These are phyloP conservation scores for Heliothis peltigera DNA, from an alignment of 2,888 invertebrate species.

Conservation along the genomic window DNA sequence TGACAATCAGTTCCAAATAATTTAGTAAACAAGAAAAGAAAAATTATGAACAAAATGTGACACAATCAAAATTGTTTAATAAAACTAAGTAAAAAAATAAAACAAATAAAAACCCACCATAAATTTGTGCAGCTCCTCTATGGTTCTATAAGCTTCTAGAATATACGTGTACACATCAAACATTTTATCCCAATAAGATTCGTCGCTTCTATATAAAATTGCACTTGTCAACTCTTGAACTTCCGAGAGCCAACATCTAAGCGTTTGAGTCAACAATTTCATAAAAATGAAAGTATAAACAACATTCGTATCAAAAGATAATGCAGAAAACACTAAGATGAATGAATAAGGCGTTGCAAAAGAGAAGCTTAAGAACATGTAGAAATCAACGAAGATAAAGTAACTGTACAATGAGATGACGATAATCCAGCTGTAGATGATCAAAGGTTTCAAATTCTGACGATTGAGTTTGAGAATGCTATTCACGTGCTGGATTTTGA, in stretches of 20 bases:
- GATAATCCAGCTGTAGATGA: conserved; percentile 21
- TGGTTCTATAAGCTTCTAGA: background rate
- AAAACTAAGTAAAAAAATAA: no score
- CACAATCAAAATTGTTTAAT: no score
- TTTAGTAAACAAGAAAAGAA: no score
- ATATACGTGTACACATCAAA: background rate
- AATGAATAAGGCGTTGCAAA: background rate
- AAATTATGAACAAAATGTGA: no score
- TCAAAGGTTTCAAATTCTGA: conserved; percentile 2
- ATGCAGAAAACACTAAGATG: background rate
- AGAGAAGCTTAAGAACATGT: background rate
- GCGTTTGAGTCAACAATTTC: background rate
- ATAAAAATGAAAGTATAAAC: background rate
- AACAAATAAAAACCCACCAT: conserved; percentile 9
- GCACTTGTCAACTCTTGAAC: background rate
- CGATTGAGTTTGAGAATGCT: background rate
- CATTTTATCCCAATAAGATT: background rate
- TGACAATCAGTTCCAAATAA: no score
- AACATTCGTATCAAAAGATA: conserved; percentile 12
- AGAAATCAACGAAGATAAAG: background rate
- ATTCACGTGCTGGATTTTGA: conserved; percentile 15
- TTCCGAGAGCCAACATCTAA: background rate
- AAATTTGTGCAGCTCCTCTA: background rate
- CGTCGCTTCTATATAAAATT: background rate
- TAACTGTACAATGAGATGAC: conserved; percentile 10